Evolutionary conservation across 2,113 vertebrate species (phyloP).

Genomic region (Gasterosteus aculeatus): DNA sequence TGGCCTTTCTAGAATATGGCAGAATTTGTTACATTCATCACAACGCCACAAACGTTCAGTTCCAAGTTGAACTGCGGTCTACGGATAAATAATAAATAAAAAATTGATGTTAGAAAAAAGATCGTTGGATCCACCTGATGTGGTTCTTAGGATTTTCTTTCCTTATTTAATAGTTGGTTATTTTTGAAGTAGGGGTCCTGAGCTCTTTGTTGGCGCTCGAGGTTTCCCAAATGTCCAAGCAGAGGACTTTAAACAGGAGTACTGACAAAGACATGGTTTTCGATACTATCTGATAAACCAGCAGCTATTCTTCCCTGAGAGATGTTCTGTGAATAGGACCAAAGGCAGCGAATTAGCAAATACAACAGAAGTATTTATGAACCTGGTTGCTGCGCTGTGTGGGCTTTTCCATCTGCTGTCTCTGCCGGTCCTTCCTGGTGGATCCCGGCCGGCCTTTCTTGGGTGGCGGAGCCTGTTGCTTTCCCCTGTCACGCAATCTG

Average conservation of each 20-base stretch:
- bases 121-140: background rate
- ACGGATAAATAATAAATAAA: background rate
- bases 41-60: background rate
- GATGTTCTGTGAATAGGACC: background rate
- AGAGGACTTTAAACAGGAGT: background rate
- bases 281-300: background rate
- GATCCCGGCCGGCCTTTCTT: conserved; percentile 71
- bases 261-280: background rate
- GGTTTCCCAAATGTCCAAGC: background rate
- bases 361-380: background rate
- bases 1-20: background rate
- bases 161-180: background rate
- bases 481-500: conserved; percentile 87
- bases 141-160: background rate
- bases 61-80: background rate
- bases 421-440: conserved; percentile 61
- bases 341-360: background rate
- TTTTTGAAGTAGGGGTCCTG: background rate
- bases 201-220: background rate
- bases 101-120: background rate
- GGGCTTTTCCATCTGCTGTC: conserved; percentile 68
- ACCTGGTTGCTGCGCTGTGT: conserved; percentile 75
- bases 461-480: conserved; percentile 64
- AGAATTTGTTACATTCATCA: background rate
- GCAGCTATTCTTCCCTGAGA: background rate